Evolutionary conservation across 2,888 invertebrate genomes (phyloP).

Genomic region (Clostera curtula): DNA sequence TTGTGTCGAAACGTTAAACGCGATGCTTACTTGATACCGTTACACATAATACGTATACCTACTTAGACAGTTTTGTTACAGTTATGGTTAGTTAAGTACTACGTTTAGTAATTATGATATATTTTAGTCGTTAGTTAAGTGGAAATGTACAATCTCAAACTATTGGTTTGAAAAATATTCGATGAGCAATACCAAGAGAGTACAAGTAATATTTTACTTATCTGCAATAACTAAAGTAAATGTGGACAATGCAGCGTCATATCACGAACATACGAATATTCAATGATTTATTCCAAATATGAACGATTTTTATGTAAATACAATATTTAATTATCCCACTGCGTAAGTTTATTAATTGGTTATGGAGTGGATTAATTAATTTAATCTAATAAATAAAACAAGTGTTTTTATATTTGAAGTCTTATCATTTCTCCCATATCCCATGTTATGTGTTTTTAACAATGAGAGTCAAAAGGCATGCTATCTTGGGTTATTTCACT

Average conservation of each 20-base stretch:
- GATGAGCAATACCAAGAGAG: constrained; percentile 56
- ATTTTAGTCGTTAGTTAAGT: constrained; percentile 31
- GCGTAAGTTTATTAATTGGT: constrained; percentile 48
- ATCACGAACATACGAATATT: constrained; percentile 40
- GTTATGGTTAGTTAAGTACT: no score
- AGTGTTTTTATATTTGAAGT: constrained; percentile 22
- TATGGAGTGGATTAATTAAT: constrained; percentile 57
- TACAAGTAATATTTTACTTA: constrained; percentile 45
- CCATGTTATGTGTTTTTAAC: background rate
- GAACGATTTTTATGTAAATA: constrained; percentile 38
- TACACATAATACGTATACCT: no score
- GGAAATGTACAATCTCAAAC: constrained; percentile 41
- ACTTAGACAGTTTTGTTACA: no score
- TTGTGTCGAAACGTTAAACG: no score
- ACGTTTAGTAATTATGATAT: no score
- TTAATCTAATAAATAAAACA: constrained; percentile 27
- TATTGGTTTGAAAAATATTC: constrained; percentile 32
- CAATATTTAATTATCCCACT: constrained; percentile 47
- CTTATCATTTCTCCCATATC: constrained; percentile 7
- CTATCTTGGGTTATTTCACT: no score
- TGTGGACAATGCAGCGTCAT: constrained; percentile 33
- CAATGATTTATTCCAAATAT: constrained; percentile 37
- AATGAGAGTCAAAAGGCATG: no score
- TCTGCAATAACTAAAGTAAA: constrained; percentile 40
- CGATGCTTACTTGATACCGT: no score